Evolutionary conservation across 2,888 invertebrate genomes (phyloP), one percentile per base, ranked within the genome.

Genomic region (Lithodes maja): DNA sequence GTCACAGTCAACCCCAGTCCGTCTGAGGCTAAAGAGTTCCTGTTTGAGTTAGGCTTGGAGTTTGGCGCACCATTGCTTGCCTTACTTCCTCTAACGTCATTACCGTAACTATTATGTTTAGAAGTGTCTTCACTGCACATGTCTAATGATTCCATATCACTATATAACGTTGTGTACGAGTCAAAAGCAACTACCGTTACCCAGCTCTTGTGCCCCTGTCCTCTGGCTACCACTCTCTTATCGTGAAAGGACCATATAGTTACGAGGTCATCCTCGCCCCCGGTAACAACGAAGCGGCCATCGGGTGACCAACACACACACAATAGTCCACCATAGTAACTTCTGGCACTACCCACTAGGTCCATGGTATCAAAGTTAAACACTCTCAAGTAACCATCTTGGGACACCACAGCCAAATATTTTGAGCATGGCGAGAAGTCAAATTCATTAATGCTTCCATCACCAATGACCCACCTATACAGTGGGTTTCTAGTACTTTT

Each of bases 271-370:
- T 99, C 99, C 94, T 99, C 99, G 2, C 99, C 99, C 0, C 99
- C 99, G 0, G 98, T 98, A 0, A 98, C 98, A 83, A 98, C 98
- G 93, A 98, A 97, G 93, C 97, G 96, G 80, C 97, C 97, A 94
- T 99, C 99, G 0, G 99, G 99, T 9, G 99, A 98, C 99, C 99
- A 99, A 93, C 98, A 97, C 2, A 99, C 98, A 94, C 99, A 99
- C 77, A 99, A 94, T 93, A 99, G 96, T 69, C 99, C 99, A 83
- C 99, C 99, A 94, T 99, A 99, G 94, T 99, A 99, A 92, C 99
- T 99, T 92, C 98, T 95, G 92, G 99, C 99, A 89, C 96, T 95
- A 17, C 99, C 99, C 86, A 98, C 95, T 91, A 99, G 95, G 94
- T 99, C 99, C 98, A 99, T 99, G 55, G 97, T 97, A 93, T 99